Evolutionary conservation across 1,140 invertebrate genomes (phyloP), one percentile per base, ranked within the genome.

Genomic region (Teleopsis dalmanni): DNA sequence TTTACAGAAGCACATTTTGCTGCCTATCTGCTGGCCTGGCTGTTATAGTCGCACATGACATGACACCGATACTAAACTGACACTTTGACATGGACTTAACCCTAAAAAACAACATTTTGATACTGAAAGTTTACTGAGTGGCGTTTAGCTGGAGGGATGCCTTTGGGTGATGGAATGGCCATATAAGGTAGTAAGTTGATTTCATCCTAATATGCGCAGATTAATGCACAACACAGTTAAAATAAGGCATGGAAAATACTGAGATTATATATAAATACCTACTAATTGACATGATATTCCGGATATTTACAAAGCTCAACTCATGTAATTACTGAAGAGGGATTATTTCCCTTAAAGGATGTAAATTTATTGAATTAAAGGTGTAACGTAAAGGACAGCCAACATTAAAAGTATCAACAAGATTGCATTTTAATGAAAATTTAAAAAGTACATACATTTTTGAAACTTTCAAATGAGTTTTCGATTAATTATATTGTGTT

Each of bases 31-130:
- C 27, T 13, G 7, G 27, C 13, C 36, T 19, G 16, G n/a, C 18
- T 21, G 14, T 26, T 14, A 9, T 27, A 38, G 41, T 35, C 36
- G 47, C 64, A n/a, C 64, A 66, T 66, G 63, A 66, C 64, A 66
- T 67, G 64, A 66, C 63, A 67, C 64, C 64, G 64, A 67, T 67
- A 67, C 64, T 67, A 66, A 67, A 66, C 64, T 67, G 64, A 67
- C 64, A 67, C 64, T 67, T 67, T 67, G 64, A 67, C 64, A 67
- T 62, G 61, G 64, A 66, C 59, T 67, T 67, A 67, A 67, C 48
- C 48, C 48, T 50, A 44, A 44, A 48, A 48, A 36, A 37, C 47
- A 36, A 36, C 13, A 38, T 22, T 21, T 18, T 36, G 10, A 16
- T 36, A 21, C 35, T 18, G 9, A 10, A 4, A 35, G 34, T 2